Base-by-base conservation (phyloP, 2,113 vertebrate species). In the Corvus hawaiiensis region DNA sequence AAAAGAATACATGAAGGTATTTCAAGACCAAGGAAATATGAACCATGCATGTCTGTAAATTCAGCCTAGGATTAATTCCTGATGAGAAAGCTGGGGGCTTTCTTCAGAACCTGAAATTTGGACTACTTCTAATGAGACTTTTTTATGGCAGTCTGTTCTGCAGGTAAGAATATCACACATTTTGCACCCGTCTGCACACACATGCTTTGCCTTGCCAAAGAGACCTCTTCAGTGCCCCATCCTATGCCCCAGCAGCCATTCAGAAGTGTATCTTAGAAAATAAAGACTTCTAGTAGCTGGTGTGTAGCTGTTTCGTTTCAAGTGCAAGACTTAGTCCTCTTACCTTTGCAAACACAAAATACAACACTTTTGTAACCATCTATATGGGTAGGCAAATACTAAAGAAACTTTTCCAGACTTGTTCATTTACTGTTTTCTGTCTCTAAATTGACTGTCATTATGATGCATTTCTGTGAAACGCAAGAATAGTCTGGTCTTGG, bases 291-390 rank as follows among this genome's bases (percentile, higher is more conserved):
- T 35, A 33, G 39, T 51, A 74, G 16, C 9, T 74, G 15, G 11
- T 56, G 44, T 59, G 33, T 73, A 58, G 32, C 63, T 62, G 33
- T 58, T 95, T 88, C 1, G 2, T 83, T 94, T 77, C 27, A 84
- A 32, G 37, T 41, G n/a, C 13, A 44, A 46, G 28, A 27, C 46
- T 39, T 74, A 32, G 10, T 66, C 16, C 13, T 10, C 13, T 64
- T 72, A 10, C 3, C 30, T 64, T 78, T 58, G 52, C n/a, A n/a
- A 84, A 56, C 32, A 37, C 11, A 54, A 54, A 89, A 73, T 44
- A 28, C 7, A 41, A 5, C 0, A 0, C 11, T 56, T 77, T 62
- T 15, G 6, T 24, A 69, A 14, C 27, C 20, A 27, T 35, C 21
- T 71, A 0, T 54, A 17, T n/a, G n/a, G 17, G 8, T 37, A 86